Base-by-base conservation (phyloP, 2,113 vertebrate genomes). In the Dicentrarchus labrax region DNA sequence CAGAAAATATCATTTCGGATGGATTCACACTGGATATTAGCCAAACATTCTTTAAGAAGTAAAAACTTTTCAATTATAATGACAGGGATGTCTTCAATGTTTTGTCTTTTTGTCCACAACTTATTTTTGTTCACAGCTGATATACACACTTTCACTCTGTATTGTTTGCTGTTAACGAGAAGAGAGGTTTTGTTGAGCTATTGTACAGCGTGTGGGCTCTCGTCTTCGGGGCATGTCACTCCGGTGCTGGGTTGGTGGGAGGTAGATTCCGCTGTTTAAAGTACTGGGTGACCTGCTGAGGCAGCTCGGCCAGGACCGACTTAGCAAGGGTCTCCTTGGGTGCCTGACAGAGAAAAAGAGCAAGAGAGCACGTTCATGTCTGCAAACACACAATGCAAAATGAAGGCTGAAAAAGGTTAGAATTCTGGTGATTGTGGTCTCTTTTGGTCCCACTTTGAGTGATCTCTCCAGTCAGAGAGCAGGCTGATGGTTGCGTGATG, bases 321-420 rank as follows among this genome's bases (percentile, higher is more conserved):
- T 99, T 99, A 93, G 98, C 98, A 87, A 99, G 91, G 6, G 98
- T 99, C 93, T 99, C 98, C 93, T 99, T 99, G 43, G 98, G 97
- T 15, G 98, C 98, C 98, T 99, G 93, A 66, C 11, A 45, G 59
- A 66, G 59, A 69, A 38, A 50, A 43, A 60, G 21, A 68, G 12
- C 16, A 36, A 51, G 36, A 77, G 4, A 51, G 43, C 8, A 45
- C 13, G 19, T 71, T 60, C 30, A 30, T 30, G 30, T 3, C 30
- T 30, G 30, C 30, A 30, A 30, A 30, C 30, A 30, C 2, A 30
- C 30, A 30, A 30, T 3, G 30, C 10, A 69, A 19, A 43, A 65
- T 39, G 11, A 79, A 72, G 36, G 45, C 5, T 38, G 16, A 2
- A 38, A 47, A 12, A 36, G 7, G 22, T 60, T 8, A 74, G 24